Evolutionary conservation across 2,113 vertebrate species (phyloP).

Genomic region (Fulmarus glacialis): DNA sequence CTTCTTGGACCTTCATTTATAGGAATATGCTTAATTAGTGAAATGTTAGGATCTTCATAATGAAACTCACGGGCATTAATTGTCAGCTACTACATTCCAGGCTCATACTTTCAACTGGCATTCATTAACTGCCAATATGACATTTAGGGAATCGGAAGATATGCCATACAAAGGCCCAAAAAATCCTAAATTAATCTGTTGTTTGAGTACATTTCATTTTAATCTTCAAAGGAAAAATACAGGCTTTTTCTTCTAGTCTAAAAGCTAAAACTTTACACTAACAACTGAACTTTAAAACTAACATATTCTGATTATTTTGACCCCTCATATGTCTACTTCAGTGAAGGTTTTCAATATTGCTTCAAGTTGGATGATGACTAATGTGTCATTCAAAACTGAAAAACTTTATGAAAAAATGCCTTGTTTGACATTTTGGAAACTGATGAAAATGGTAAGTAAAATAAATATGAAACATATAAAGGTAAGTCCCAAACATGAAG

Average conservation of each 20-base stretch:
- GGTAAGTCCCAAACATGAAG: background rate
- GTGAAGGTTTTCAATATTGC: background rate
- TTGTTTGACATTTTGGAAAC: background rate
- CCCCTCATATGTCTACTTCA: background rate
- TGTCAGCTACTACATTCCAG: background rate
- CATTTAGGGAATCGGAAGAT: background rate
- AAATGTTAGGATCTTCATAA: background rate
- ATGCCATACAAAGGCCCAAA: background rate
- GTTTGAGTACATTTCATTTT: background rate
- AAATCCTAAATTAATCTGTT: background rate
- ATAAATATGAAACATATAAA: background rate
- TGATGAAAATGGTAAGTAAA: background rate
- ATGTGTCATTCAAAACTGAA: background rate
- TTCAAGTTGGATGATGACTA: background rate
- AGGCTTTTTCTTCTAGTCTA: background rate
- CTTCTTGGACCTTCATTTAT: background rate
- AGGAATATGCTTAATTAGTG: background rate
- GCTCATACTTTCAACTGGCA: background rate
- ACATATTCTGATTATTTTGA: background rate
- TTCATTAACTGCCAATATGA: background rate
- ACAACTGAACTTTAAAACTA: background rate
- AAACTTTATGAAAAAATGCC: background rate
- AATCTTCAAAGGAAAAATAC: background rate
- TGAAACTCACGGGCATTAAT: background rate
- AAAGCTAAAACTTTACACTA: background rate